These are phyloP conservation scores for Gorsachius magnificus DNA, from an alignment of 2,797 vertebrate genomes.

Conservation along the genomic window DNA sequence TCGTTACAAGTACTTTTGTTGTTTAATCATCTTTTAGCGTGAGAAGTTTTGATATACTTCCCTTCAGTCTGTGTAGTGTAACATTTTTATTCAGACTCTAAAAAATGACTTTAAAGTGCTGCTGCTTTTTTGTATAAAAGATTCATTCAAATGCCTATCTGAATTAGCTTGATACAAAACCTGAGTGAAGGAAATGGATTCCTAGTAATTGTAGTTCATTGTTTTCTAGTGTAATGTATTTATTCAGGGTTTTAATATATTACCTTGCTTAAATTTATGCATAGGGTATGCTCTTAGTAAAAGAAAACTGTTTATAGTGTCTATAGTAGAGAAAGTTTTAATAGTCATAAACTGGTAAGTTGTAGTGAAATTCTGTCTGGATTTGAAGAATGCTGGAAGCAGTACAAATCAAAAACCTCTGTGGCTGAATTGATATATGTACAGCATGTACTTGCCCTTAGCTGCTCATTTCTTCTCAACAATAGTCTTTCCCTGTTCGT, in stretches of 20 bases:
- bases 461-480: neutral
- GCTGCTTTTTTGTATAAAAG: neutral
- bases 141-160: neutral
- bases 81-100: neutral
- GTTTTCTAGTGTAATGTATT: neutral
- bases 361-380: neutral
- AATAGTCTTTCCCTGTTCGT: neutral
- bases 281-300: neutral
- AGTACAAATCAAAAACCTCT: neutral
- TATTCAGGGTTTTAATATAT: neutral
- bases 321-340: neutral
- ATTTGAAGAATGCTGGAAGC: neutral
- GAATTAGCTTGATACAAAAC: neutral
- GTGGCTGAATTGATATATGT: neutral
- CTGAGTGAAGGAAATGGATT: neutral
- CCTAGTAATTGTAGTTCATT: neutral
- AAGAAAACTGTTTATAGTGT: neutral
- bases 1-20: neutral
- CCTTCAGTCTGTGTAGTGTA: neutral
- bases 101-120: neutral
- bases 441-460: neutral
- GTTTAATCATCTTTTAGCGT: neutral
- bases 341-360: neutral
- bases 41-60: neutral
- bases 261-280: neutral